These are phyloP conservation scores for Oasisia sp. DNA, from an alignment of 2,888 invertebrate genomes.

Conservation along the genomic window DNA sequence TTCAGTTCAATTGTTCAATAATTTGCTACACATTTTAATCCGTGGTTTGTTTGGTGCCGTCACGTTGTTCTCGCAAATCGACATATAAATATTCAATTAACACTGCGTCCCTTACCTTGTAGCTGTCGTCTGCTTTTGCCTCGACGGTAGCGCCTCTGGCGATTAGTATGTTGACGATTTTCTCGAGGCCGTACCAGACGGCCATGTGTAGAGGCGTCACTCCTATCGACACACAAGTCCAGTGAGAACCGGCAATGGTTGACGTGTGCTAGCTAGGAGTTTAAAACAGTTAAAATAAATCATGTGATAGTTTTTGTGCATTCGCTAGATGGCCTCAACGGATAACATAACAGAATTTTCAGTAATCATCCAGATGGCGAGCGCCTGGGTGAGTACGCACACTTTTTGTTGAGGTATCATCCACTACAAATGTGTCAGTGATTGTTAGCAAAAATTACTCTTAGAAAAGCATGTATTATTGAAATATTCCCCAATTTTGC, in stretches of 20 bases:
- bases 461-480: too few relatives aligned
- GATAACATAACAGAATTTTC: not conserved
- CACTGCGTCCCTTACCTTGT: slow-evolving; percentile 30
- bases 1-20: not conserved
- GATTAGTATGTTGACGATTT: slow-evolving; percentile 31
- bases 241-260: not conserved
- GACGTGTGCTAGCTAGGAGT: not conserved
- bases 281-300: not conserved
- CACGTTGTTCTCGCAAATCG: not conserved
- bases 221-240: not conserved
- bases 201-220: slow-evolving; percentile 40
- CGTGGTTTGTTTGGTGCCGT: not conserved
- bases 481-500: too few relatives aligned
- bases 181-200: slow-evolving; percentile 40
- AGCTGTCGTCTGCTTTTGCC: slow-evolving; percentile 37
- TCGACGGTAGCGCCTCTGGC: slow-evolving; percentile 33
- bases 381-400: not conserved
- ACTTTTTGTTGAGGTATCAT: not conserved
- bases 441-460: not conserved
- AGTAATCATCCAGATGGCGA: not conserved
- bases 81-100: not conserved
- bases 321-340: not conserved
- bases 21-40: not conserved
- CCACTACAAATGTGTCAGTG: not conserved
- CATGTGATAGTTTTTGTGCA: not conserved